phyloP scores from a whole-genome alignment of 2,888 invertebrate species.

The Lepidochrysops patricia region DNA sequence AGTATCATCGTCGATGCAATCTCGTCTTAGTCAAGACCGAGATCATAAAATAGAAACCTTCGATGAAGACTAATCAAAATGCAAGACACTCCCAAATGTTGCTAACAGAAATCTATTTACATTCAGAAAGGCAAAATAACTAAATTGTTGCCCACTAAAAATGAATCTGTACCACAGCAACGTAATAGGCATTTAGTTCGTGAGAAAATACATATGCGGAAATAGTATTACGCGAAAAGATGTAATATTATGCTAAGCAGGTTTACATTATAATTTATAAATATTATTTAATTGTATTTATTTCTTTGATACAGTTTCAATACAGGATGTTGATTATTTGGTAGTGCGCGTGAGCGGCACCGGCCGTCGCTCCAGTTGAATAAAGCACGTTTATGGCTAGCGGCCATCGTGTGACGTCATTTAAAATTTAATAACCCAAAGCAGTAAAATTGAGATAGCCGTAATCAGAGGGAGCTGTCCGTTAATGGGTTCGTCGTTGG shows the following conservation, averaged over 20 bases:
- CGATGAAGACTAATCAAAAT: not conserved
- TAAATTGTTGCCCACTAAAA: too few relatives aligned
- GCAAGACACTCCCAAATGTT: not conserved
- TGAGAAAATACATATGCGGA: not conserved
- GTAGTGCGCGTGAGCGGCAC: not conserved
- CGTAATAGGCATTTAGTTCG: not conserved
- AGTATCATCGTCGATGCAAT: not conserved
- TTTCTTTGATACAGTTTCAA: not conserved
- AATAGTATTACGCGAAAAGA: not conserved
- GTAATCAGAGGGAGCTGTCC: conserved; percentile 32
- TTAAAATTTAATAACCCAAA: conserved; percentile 12
- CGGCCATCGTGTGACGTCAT: conserved; percentile 10
- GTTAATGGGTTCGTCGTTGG: conserved; percentile 36
- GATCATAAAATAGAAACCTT: not conserved
- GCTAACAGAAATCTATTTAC: not conserved
- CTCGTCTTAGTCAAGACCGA: not conserved
- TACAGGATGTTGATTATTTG: not conserved
- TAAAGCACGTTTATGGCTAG: conserved; percentile 6
- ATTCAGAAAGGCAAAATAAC: not conserved
- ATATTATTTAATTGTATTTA: too few relatives aligned
- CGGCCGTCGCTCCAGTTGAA: not conserved
- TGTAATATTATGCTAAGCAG: not conserved
- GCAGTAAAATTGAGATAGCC: conserved; percentile 28
- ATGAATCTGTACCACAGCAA: not conserved
- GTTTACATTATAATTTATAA: not conserved